Base-by-base conservation (phyloP, 30 jellyfish, hydroid and myxozoan genomes). In the Aurelia aurita region DNA sequence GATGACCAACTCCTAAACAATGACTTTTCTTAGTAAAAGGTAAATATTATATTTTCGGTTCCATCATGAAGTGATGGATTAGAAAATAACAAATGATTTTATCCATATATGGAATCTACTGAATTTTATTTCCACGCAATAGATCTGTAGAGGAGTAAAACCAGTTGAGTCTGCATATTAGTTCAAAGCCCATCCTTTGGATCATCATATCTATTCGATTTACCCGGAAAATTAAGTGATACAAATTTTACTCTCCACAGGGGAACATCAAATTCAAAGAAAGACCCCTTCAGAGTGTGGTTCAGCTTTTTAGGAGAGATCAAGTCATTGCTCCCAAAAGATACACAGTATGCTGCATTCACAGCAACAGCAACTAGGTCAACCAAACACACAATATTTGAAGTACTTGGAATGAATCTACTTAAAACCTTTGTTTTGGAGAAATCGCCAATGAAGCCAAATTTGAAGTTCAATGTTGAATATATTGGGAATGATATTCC, bases 201-300 rank as follows among this genome's bases (percentile, higher is more conserved):
- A 31, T 31, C 43, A 31, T 2, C 43, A 31, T 31, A 31, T 31
- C 43, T 4, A 31, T 31, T 31, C 4, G 43, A 31, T 31, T 31
- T 31, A 4, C 43, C 4, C 4, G 43, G 43, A 31, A 31, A 31
- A 31, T 31, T 31, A 31, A 31, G 4, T 4, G 4, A 31, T 31
- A 4, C 2, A 31, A 31, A 31, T 31, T 31, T 31, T n/a, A 31
- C 43, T 31, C 43, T 31, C 43, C 43, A 54, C 66, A 54, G 66
- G 66, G 66, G 66, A 19, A 54, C 66, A 54, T 54, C 66, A 19
- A 54, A 22, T 54, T 54, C 66, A 54, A 54, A 54, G 5, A 54
- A 54, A 54, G 66, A 54, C 5, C 66, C 66, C 66, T 54, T 54
- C 66, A 54, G 66, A 54, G 26, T 54, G 21, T 54, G 66, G 66